These are phyloP conservation scores for Aspidapion aeneum DNA, from an alignment of 2,888 invertebrate species.

Conservation along the genomic window DNA sequence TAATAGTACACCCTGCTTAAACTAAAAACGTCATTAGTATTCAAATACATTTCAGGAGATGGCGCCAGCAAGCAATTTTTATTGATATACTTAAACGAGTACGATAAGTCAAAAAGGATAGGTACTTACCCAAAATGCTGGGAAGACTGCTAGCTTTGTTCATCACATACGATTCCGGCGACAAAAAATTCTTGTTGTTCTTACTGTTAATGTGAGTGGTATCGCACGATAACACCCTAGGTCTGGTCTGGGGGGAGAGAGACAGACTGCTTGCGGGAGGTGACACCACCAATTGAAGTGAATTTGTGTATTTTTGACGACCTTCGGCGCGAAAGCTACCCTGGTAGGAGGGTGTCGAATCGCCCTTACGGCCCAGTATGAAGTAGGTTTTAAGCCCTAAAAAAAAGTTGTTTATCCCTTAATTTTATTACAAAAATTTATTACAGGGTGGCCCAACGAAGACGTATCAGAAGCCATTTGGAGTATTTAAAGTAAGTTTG, in stretches of 20 bases:
- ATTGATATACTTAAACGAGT: too few species aligned
- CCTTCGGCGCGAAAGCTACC: slow-evolving; percentile 43
- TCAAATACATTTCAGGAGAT: too few species aligned
- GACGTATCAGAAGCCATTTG: too few species aligned
- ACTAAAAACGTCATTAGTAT: too few species aligned
- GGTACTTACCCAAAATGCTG: slow-evolving; percentile 60
- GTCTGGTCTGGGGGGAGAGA: slow-evolving; percentile 43
- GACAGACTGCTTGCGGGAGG: slow-evolving; percentile 51
- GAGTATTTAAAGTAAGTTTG: too few species aligned
- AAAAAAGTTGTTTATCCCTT: too few species aligned
- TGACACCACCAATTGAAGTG: slow-evolving; percentile 59
- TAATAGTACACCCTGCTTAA: too few species aligned
- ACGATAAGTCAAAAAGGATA: too few species aligned
- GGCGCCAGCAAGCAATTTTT: too few species aligned
- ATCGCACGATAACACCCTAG: slow-evolving; percentile 46
- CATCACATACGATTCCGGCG: slow-evolving; percentile 59
- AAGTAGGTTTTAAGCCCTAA: slow-evolving; percentile 83
- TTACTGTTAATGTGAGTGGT: slow-evolving; percentile 38
- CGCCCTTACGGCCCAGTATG: slow-evolving; percentile 70
- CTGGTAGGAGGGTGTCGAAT: slow-evolving; percentile 45
- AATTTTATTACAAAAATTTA: too few species aligned
- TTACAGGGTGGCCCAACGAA: too few species aligned
- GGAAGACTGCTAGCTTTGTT: slow-evolving; percentile 73
- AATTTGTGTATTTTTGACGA: slow-evolving; percentile 45
- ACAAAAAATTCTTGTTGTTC: slow-evolving; percentile 54